These are phyloP conservation scores for Mareca penelope DNA, from an alignment of 2,797 vertebrate species.

Conservation along the genomic window DNA sequence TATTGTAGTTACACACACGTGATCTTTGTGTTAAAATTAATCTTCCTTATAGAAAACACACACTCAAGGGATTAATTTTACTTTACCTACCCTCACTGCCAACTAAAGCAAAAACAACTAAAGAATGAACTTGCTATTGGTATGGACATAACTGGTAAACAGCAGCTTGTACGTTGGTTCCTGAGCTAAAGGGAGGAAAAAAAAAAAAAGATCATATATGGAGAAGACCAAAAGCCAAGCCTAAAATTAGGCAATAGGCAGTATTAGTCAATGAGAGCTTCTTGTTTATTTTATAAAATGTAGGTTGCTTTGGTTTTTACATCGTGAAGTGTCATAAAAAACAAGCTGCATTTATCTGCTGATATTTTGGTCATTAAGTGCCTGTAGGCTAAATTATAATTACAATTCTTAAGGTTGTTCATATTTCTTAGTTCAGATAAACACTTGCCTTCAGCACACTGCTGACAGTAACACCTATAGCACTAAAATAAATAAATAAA, in stretches of 20 bases:
- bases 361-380: not conserved
- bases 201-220: not conserved
- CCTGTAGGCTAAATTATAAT: not conserved
- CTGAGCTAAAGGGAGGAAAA: not conserved
- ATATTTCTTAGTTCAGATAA: constrained; percentile 38
- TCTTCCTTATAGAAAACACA: not conserved
- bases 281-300: not conserved
- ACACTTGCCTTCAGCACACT: not conserved
- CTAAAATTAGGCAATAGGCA: not conserved
- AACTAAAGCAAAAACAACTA: not conserved
- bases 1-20: fast-evolving
- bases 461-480: constrained; percentile 32
- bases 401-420: not conserved
- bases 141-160: not conserved
- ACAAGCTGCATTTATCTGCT: not conserved
- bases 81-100: not conserved
- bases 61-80: not conserved
- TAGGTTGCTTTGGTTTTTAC: not conserved
- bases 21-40: not conserved
- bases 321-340: not conserved
- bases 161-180: not conserved
- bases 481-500: not conserved
- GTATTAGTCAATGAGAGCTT: not conserved
- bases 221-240: not conserved
- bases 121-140: not conserved